Conservation (phyloP, 2,797 vertebrate species). For the Galagoides demidoff region DNA sequence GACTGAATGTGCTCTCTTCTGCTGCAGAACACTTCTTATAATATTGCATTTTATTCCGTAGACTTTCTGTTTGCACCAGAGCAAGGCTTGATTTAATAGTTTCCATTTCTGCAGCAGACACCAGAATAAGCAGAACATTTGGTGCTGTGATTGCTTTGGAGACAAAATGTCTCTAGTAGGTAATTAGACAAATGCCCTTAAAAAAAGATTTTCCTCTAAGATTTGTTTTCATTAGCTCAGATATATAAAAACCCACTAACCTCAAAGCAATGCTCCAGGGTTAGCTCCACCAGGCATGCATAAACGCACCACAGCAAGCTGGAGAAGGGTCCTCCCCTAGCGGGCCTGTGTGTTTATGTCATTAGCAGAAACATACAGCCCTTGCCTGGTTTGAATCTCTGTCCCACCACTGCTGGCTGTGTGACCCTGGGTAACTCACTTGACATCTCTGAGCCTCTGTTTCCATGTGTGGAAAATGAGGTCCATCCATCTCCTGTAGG, state of each 20-base stretch:
- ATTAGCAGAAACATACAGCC: not conserved
- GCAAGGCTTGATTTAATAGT: constrained; percentile 75
- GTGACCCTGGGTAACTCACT: not conserved
- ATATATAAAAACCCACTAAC: not conserved
- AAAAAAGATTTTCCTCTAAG: constrained; percentile 52
- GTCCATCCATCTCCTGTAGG: fast-evolving
- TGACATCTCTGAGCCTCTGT: not conserved
- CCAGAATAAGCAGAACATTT: constrained; percentile 56
- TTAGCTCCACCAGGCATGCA: no score
- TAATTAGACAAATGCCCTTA: constrained; percentile 67
- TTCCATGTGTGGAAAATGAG: not conserved
- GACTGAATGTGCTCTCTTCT: not conserved
- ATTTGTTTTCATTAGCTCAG: constrained; percentile 5
- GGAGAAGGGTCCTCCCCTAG: fast-evolving
- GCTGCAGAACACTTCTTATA: constrained; percentile 41
- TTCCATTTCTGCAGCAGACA: constrained; percentile 72
- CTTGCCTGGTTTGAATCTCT: fast-evolving
- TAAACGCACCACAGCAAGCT: fast-evolving
- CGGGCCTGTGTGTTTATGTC: fast-evolving
- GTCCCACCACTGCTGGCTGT: not conserved
- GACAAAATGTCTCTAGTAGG: constrained; percentile 57
- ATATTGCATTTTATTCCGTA: constrained; percentile 61
- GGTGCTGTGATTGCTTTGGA: constrained; percentile 65
- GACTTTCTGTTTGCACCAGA: constrained; percentile 61
- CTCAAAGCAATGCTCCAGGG: not conserved